Evolutionary conservation across 92 coral and sea anemone species (phyloP).

Genomic region (Parazoanthus swiftii): DNA sequence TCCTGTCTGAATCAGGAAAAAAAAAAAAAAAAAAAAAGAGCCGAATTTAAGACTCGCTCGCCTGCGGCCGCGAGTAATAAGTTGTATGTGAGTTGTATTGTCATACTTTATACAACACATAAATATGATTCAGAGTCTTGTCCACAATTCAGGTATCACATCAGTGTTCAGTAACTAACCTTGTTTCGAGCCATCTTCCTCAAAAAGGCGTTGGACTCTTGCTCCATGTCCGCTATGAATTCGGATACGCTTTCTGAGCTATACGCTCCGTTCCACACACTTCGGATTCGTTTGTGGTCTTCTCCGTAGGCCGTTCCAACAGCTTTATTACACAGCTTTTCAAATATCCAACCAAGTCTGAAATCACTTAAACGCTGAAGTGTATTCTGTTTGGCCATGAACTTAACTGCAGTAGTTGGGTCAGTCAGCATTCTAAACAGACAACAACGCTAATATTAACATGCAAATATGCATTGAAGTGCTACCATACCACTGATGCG

Average conservation of each 20-base stretch:
- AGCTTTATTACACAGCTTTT: constrained; percentile 57
- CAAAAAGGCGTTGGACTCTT: constrained; percentile 56
- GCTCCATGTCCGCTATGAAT: constrained; percentile 57
- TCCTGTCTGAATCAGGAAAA: too few species aligned
- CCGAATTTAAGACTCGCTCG: too few species aligned
- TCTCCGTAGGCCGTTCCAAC: constrained; percentile 68
- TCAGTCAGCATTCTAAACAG: constrained; percentile 60
- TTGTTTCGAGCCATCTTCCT: background rate
- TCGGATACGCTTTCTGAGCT: constrained; percentile 61
- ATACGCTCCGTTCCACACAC: constrained; percentile 57
- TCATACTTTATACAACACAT: too few species aligned
- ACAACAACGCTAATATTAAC: background rate
- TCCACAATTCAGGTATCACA: too few species aligned
- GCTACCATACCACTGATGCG: too few species aligned
- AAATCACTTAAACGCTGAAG: constrained; percentile 64
- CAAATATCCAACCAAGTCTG: constrained; percentile 60
- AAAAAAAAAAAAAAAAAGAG: too few species aligned
- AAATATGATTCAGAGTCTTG: too few species aligned
- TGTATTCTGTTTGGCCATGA: constrained; percentile 72
- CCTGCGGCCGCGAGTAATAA: too few species aligned
- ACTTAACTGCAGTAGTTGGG: constrained; percentile 62
- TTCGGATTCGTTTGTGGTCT: constrained; percentile 65
- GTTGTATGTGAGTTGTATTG: too few species aligned
- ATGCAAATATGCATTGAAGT: too few species aligned
- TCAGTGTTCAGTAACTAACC: background rate